Evolutionary conservation across 2,797 vertebrate species (phyloP), one percentile per base, ranked within the genome.

Genomic region (Lagodon rhomboides): DNA sequence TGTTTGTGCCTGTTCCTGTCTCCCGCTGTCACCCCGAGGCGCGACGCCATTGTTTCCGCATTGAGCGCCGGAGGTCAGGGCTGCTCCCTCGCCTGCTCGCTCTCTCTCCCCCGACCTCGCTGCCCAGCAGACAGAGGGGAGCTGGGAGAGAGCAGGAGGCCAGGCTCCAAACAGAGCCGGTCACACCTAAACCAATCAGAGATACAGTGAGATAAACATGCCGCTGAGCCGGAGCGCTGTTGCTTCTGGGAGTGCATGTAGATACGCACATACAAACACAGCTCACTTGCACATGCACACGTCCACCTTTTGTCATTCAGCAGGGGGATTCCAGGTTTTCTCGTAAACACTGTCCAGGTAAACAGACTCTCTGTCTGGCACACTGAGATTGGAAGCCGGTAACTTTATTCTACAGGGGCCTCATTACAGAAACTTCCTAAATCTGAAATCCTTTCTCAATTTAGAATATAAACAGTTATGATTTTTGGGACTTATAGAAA

Each of bases 1-100:
- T 95, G 93, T 96, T 96, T 96, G 95, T 96, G 93, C 90, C 78
- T 94, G 93, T 96, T 96, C 95, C 94, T 95, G 95, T 95, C 95
- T 95, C 95, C 95, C 66, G 94, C 94, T 96, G 95, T 95, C 96
- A 95, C 91, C 77, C 75, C 49, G 83, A 90, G 89, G 90, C 84
- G 65, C 85, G 95, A 95, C 94, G 94, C 96, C 94, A 95, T 94
- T 95, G 95, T 95, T 94, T 95, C 93, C 93, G 87, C 77, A 83
- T 69, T 3, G 71, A 89, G 87, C 83, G 82, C 87, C 77, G 79
- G 87, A 91, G 89, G 89, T 89, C 88, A 82, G 77, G 89, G 82
- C 88, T 85, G 87, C 87, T 90, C 91, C 75, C 86, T 90, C 77
- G 43, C 78, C 77, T 1, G 20, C 73, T 61, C 5, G n/a, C 76